A percentile compares a stretch with the other conserved stretches of the same genome.
phyloP scores from a whole-genome alignment of 2,888 invertebrate genomes.

The Fragum whitleyi region DNA sequence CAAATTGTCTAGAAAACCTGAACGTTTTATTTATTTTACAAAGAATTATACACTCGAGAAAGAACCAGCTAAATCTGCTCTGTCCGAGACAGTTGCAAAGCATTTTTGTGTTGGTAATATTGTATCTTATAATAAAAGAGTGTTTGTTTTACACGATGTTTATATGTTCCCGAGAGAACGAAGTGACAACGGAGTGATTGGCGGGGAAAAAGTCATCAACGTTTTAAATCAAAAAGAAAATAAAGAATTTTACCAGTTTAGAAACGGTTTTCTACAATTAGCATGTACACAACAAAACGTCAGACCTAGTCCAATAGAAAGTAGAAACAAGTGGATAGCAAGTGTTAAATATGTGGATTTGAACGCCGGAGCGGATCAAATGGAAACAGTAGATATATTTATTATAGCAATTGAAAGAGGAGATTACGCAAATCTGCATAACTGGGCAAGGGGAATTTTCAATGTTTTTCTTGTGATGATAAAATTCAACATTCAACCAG shows the following conservation, averaged over 20 bases:
- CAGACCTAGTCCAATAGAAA: background rate
- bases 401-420: slow-evolving; percentile 58
- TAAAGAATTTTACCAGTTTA: slow-evolving; percentile 52
- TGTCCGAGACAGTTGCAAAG: background rate
- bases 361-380: background rate
- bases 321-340: slow-evolving; percentile 11
- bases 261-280: slow-evolving; percentile 57
- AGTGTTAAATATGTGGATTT: background rate
- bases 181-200: slow-evolving; percentile 35
- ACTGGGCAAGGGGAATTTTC: slow-evolving; percentile 67
- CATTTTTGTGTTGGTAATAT: slow-evolving; percentile 41
- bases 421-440: slow-evolving; percentile 73
- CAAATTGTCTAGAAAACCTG: background rate
- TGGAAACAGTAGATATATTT: slow-evolving; percentile 1
- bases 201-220: slow-evolving; percentile 56
- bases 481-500: slow-evolving; percentile 56
- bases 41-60: slow-evolving; percentile 33
- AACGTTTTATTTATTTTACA: slow-evolving; percentile 37
- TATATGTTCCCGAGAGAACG: slow-evolving; percentile 31
- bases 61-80: slow-evolving; percentile 25
- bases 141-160: slow-evolving; percentile 39
- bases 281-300: slow-evolving; percentile 23
- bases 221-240: slow-evolving; percentile 53
- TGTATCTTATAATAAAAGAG: slow-evolving; percentile 28
- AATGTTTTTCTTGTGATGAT: slow-evolving; percentile 65